These are phyloP conservation scores for Prionailurus viverrinus DNA, from an alignment of 2,113 vertebrate genomes.

Conservation along the genomic window DNA sequence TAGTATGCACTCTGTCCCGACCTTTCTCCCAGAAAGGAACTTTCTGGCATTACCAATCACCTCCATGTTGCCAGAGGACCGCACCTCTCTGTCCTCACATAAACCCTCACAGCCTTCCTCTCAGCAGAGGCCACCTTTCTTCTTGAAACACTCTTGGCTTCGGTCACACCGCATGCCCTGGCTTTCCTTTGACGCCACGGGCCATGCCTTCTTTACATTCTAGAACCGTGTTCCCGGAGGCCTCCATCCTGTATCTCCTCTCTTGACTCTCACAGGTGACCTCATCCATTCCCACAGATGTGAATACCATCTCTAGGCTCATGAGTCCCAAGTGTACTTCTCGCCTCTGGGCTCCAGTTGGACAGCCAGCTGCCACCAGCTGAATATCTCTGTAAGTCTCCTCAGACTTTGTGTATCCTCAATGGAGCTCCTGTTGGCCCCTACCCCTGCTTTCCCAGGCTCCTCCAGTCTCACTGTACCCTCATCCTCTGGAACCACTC, in stretches of 20 bases:
- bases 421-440: neutral
- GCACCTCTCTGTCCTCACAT: neutral
- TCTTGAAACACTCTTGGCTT: neutral
- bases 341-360: neutral
- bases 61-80: neutral
- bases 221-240: neutral
- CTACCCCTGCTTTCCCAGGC: neutral
- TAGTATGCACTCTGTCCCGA: neutral
- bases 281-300: neutral
- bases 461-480: neutral
- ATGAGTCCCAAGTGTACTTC: neutral
- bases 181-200: neutral
- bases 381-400: neutral
- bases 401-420: neutral
- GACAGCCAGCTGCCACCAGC: neutral
- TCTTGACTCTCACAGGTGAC: neutral
- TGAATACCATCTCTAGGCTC: neutral
- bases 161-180: fast-evolving
- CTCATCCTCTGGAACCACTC: neutral
- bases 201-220: neutral
- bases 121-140: neutral
- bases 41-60: neutral
- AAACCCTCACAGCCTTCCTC: neutral
- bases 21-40: neutral
- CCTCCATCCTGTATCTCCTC: neutral